Evolutionary conservation across 1,140 invertebrate genomes (phyloP).

Genomic region (Meteorus sp.): DNA sequence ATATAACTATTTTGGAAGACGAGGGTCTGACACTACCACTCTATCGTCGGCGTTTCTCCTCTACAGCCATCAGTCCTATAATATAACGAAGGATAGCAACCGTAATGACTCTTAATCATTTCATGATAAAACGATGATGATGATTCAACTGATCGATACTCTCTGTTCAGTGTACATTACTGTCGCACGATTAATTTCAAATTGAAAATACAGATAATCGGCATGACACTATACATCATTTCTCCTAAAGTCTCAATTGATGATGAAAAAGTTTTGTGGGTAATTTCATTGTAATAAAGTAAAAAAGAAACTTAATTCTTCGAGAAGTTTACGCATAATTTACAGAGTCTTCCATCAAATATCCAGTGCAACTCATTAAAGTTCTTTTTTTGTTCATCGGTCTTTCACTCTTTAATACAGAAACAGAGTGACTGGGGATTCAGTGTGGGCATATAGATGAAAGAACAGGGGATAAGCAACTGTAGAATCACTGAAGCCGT

Average conservation of each 20-base stretch:
- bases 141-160: slow-evolving; percentile 46
- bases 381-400: slow-evolving; percentile 19
- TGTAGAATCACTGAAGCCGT: slow-evolving; percentile 33
- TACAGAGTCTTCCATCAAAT: no score
- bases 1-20: no score
- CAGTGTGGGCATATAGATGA: not conserved
- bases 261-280: no score
- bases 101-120: slow-evolving; percentile 62
- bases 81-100: slow-evolving; percentile 56
- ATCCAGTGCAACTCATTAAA: slow-evolving; percentile 58
- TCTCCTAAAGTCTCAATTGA: no score
- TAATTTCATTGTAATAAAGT: no score
- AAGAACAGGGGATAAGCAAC: not conserved
- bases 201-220: not conserved
- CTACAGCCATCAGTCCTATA: slow-evolving; percentile 21
- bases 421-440: not conserved
- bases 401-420: not conserved
- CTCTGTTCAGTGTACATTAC: slow-evolving; percentile 11
- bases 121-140: slow-evolving; percentile 57
- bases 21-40: slow-evolving; percentile 56
- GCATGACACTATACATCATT: no score
- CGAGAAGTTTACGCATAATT: no score
- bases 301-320: no score
- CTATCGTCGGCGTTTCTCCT: slow-evolving; percentile 49
- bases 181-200: not conserved